Conservation (phyloP, 2,888 invertebrate species). For the Ichneumoninae sp. region DNA sequence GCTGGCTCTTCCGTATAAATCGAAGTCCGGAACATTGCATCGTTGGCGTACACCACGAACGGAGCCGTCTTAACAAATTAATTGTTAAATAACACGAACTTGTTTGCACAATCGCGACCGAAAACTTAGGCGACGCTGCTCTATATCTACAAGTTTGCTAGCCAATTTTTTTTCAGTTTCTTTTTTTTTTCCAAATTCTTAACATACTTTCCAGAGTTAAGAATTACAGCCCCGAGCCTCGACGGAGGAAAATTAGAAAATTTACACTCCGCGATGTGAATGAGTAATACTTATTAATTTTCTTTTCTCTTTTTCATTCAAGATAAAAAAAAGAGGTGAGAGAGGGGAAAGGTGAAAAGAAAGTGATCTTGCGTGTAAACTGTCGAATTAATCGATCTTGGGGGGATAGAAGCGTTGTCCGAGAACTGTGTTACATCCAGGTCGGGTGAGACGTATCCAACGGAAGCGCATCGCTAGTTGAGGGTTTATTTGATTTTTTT, state of each 20-base stretch:
- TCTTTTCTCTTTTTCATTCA: conserved; percentile 34
- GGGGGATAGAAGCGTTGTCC: conserved; percentile 76
- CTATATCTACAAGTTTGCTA: conserved; percentile 78
- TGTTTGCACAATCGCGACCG: conserved; percentile 44
- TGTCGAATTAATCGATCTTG: conserved; percentile 77
- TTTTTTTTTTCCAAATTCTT: conserved; percentile 70
- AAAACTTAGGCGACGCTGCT: conserved; percentile 14
- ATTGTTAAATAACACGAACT: neutral
- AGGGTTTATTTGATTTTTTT: conserved; percentile 67
- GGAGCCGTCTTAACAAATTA: conserved; percentile 27
- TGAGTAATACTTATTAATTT: neutral
- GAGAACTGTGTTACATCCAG: conserved; percentile 74
- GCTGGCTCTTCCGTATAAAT: conserved; percentile 45
- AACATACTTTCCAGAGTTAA: conserved; percentile 83
- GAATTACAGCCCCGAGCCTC: conserved; percentile 75
- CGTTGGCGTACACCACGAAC: conserved; percentile 46
- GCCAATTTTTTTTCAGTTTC: conserved; percentile 78
- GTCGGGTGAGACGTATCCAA: conserved; percentile 72
- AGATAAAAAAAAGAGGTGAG: conserved; percentile 40
- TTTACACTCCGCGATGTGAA: conserved; percentile 37
- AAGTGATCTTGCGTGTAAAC: conserved; percentile 81
- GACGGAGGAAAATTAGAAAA: conserved; percentile 16
- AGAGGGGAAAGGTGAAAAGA: conserved; percentile 74
- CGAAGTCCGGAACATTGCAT: conserved; percentile 47
- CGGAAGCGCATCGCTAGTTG: conserved; percentile 77